Evolutionary conservation across 2,113 vertebrate genomes (phyloP), one percentile per base, ranked within the genome.

Genomic region (Strigops habroptila): DNA sequence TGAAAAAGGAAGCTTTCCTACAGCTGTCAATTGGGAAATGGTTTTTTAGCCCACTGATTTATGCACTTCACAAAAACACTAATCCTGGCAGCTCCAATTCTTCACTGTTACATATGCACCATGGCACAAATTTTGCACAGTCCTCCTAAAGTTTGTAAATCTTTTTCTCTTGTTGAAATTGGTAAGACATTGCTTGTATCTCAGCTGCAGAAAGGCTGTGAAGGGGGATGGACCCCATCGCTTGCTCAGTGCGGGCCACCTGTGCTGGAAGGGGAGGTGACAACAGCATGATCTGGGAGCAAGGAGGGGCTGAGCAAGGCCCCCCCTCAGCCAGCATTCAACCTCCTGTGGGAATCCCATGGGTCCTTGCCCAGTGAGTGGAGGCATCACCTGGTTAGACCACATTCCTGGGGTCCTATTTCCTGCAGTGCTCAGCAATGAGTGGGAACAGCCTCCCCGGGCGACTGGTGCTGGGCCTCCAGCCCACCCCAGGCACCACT

Each of bases 251-350:
- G 57, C 1, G 3, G 57, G 33, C 33, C 57, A 35, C 57, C 22
- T 22, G 24, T 35, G 57, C 57, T 59, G 57, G n/a, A 59, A 24
- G 57, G 33, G 31, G 41, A 33, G 51, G 44, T 57, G 52, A 4
- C 28, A 24, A 24, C 77, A 37, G 35, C 59, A 3, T 17, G 0
- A 67, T 67, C 46, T 24, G 62, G 62, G 52, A 59, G 48, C 12
- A 35, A 65, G 43, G 46, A 27, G 7, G 7, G 17, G 37, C 43
- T 14, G 28, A 63, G 65, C 24, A 30, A 55, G 62, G 23, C 4
- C 7, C 6, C 25, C 37, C 18, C 30, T 27, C 28, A 35, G 16
- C 9, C 2, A 6, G 19, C 1, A 1, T 4, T 25, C 19, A 27
- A 9, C 21, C 31, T 16, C 41, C 22, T 1, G 1, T 64, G 57